phyloP scores from a whole-genome alignment of 2,113 vertebrate genomes.

The Cynopterus brachyotis region DNA sequence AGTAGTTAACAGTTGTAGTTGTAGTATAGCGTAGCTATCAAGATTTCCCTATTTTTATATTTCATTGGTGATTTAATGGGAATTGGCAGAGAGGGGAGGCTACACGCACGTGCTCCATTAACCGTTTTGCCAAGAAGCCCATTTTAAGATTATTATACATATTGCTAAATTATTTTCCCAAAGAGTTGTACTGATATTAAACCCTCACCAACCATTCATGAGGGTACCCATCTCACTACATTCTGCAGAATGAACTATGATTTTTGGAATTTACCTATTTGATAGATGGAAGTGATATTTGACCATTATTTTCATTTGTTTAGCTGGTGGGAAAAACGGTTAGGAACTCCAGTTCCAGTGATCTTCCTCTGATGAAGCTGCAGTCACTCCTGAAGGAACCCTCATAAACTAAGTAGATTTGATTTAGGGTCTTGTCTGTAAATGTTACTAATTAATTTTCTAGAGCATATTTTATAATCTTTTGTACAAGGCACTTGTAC shows the following conservation, averaged over 20 bases:
- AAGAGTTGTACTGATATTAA: neutral
- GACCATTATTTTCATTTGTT: neutral
- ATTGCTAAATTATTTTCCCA: neutral
- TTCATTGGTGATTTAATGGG: neutral
- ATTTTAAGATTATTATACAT: neutral
- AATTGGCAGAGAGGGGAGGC: neutral
- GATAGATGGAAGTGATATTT: neutral
- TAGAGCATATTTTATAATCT: neutral
- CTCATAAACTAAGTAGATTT: neutral
- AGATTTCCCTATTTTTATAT: neutral
- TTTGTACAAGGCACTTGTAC: neutral
- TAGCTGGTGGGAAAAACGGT: neutral
- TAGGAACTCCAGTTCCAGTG: neutral
- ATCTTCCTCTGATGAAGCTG: neutral
- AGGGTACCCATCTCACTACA: no score
- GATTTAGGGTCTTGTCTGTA: neutral
- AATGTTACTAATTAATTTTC: constrained; percentile 43
- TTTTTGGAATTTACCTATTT: neutral
- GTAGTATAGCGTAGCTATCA: neutral
- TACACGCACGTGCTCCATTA: neutral
- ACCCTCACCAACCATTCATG: neutral
- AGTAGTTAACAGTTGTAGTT: neutral
- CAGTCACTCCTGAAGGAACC: neutral
- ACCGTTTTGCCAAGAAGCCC: neutral
- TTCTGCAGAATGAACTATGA: neutral